These are phyloP conservation scores for Rhinolophus sinicus DNA, from an alignment of 2,113 vertebrate genomes.

Conservation along the genomic window DNA sequence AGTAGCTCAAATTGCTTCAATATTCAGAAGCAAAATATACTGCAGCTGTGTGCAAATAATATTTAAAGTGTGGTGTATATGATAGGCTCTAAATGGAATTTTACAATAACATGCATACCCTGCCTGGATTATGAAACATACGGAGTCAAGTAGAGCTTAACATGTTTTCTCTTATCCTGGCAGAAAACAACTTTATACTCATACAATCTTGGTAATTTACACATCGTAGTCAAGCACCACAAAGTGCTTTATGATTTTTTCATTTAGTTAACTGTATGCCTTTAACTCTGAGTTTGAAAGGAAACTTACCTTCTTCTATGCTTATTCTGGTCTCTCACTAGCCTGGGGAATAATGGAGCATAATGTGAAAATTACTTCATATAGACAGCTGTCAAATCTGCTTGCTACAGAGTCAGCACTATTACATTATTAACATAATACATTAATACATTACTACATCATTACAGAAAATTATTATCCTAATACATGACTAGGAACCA, in stretches of 20 bases:
- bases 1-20: constrained; percentile 23
- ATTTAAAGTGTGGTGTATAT: not conserved
- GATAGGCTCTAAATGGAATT: not conserved
- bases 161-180: not conserved
- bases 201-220: not conserved
- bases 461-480: not conserved
- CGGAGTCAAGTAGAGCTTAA: not conserved
- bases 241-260: not conserved
- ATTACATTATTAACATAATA: not conserved
- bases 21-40: constrained; percentile 39
- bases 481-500: not conserved
- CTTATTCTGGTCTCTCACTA: not conserved
- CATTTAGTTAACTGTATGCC: not conserved
- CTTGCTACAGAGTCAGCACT: not conserved
- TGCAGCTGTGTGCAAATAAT: not conserved
- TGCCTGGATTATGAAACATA: constrained; percentile 16
- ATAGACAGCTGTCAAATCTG: not conserved
- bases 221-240: not conserved
- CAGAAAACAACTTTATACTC: not conserved
- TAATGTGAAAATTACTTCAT: not conserved
- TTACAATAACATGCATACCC: not conserved
- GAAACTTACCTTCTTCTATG: not conserved
- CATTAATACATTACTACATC: not conserved
- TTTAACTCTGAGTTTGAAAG: constrained; percentile 12
- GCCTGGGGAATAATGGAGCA: not conserved